Conservation (phyloP, 2,113 vertebrate species). For the Festucalex cinctus region DNA sequence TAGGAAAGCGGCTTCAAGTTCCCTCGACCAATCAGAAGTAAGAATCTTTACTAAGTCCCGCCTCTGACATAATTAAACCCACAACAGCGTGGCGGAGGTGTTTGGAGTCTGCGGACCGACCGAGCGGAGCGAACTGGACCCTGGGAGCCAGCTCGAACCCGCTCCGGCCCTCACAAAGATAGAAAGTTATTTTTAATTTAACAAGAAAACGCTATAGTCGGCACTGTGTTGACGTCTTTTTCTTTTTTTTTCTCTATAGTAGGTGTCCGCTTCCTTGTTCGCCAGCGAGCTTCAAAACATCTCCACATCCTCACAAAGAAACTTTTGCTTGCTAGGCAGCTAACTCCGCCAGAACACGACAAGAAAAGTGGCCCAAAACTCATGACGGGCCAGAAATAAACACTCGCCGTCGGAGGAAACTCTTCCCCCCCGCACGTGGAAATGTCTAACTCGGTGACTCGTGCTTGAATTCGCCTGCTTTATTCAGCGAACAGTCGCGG, state of each 20-base stretch:
- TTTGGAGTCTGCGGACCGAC: conserved; percentile 42
- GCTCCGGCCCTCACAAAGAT: conserved; percentile 3
- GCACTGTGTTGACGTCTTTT: conserved; percentile 20
- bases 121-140: neutral
- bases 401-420: conserved; percentile 9
- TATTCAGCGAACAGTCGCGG: conserved; percentile 44
- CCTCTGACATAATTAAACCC: conserved; percentile 57
- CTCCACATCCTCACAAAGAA: conserved; percentile 70
- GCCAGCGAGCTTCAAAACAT: conserved; percentile 41
- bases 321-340: conserved; percentile 67
- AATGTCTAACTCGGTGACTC: neutral
- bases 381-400: conserved; percentile 13
- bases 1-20: neutral
- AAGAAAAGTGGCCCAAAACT: conserved; percentile 25
- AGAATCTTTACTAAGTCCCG: neutral
- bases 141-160: conserved; percentile 16
- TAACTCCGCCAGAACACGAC: conserved; percentile 48
- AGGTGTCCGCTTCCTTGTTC: conserved; percentile 56
- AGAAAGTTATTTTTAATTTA: conserved; percentile 12
- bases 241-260: neutral
- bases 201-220: conserved; percentile 29
- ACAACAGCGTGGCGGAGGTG: conserved; percentile 55
- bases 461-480: conserved; percentile 37
- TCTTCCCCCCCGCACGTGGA: neutral
- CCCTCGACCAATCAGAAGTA: conserved; percentile 53